These are phyloP conservation scores for Siniperca knerii DNA, from an alignment of 2,113 vertebrate genomes.

Conservation along the genomic window DNA sequence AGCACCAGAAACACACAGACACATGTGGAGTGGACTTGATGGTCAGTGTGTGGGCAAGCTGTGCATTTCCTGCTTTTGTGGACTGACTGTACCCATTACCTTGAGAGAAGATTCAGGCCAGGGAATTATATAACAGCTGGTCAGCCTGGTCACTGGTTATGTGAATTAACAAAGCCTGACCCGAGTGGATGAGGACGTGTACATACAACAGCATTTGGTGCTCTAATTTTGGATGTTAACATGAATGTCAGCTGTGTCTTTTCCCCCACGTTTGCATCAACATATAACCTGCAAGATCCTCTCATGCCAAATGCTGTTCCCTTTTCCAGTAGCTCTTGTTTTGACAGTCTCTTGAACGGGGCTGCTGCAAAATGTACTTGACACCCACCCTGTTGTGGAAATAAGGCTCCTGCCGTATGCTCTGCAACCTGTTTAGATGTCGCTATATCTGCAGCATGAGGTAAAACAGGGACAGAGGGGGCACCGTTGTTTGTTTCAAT, in stretches of 20 bases:
- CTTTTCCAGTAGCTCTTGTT: conserved; percentile 51
- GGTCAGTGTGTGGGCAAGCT: conserved; percentile 33
- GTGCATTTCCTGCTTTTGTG: conserved; percentile 31
- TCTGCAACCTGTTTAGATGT: conserved; percentile 76
- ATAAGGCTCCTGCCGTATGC: conserved; percentile 64
- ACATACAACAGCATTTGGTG: conserved; percentile 25
- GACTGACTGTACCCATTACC: conserved; percentile 47
- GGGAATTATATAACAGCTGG: conserved; percentile 80
- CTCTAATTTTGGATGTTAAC: conserved; percentile 30
- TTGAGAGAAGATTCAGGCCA: conserved; percentile 55
- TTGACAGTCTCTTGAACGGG: conserved; percentile 56
- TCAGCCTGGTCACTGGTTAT: conserved; percentile 67
- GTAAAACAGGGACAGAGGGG: conserved; percentile 60
- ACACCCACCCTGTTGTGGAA: conserved; percentile 73
- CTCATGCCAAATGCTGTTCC: conserved; percentile 16
- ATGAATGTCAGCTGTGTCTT: conserved; percentile 39
- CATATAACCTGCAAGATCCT: conserved; percentile 22
- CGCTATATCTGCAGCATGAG: conserved; percentile 58
- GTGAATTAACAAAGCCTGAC: conserved; percentile 71
- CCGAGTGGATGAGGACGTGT: conserved; percentile 42
- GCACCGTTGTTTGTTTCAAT: conserved; percentile 52
- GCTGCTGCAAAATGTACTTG: conserved; percentile 68
- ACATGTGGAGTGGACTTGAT: conserved; percentile 13
- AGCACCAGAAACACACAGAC: conserved; percentile 8
- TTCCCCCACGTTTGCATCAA: conserved; percentile 3